A percentile compares a stretch with the other conserved stretches of the same genome.
phyloP scores from a whole-genome alignment of 2,888 invertebrate genomes.

The Melolontha melolontha region DNA sequence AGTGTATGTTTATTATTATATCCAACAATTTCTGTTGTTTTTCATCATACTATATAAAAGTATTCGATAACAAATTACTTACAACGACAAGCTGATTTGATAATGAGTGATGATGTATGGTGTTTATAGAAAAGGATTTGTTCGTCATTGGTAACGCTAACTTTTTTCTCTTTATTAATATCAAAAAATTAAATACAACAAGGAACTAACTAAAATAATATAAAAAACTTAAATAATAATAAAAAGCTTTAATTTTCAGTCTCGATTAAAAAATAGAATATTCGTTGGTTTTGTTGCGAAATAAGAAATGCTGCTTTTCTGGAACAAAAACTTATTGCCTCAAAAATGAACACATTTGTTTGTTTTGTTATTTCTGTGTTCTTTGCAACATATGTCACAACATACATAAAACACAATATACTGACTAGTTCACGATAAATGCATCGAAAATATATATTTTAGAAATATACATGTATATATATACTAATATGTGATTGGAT shows the following conservation, averaged over 20 bases:
- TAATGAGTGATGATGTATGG: no score
- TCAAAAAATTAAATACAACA: slow-evolving; percentile 20
- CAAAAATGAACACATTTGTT: slow-evolving; percentile 38
- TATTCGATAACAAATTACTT: slow-evolving; percentile 5
- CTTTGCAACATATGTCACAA: slow-evolving; percentile 25
- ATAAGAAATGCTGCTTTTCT: slow-evolving; percentile 37
- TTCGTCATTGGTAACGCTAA: no score
- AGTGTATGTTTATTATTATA: no score
- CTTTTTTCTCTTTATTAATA: no score
- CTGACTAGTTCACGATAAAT: slow-evolving; percentile 36
- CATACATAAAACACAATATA: slow-evolving; percentile 27
- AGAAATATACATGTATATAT: background rate
- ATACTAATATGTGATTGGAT: no score
- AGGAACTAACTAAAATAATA: slow-evolving; percentile 25
- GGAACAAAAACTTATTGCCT: slow-evolving; percentile 35
- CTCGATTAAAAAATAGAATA: slow-evolving; percentile 29
- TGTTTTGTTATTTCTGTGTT: background rate
- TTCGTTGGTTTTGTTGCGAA: slow-evolving; percentile 22
- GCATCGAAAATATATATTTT: slow-evolving; percentile 34
- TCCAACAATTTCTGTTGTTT: slow-evolving; percentile 30
- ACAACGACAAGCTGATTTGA: background rate
- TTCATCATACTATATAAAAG: slow-evolving; percentile 11
- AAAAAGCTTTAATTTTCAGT: slow-evolving; percentile 36
- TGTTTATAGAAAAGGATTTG: no score
- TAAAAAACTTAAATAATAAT: slow-evolving; percentile 31